Evolutionary conservation across 2,888 invertebrate genomes (phyloP), one percentile per base, ranked within the genome.

Genomic region (Spilarctia lutea): DNA sequence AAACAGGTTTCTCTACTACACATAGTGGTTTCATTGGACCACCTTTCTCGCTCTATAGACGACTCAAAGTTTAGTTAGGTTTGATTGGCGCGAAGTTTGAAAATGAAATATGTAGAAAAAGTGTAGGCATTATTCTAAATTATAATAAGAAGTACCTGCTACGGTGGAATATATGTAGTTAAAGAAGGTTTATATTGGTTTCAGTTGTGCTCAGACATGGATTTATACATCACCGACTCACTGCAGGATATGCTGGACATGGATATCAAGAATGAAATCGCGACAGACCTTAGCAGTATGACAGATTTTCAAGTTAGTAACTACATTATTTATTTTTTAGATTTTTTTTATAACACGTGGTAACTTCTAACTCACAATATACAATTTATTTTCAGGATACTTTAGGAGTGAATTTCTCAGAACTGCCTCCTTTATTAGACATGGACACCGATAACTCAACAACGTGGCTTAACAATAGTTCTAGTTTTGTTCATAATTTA

Each of bases 231-330:
- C 89, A 97, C 97, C 52, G 97, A 97, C 90, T 98, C 98, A 71
- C 97, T 98, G 88, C 98, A 98, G 92, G 98, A 99, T 89, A 98
- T 98, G 97, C 96, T 99, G 81, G 98, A 98, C 89, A 97, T 98
- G 92, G 99, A 98, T 90, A 98, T 99, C 79, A 98, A 98, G 90
- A 97, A 97, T 82, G 98, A 98, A 93, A 98, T 98, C 85, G 98
- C 98, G 79, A 97, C 97, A 73, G 97, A 98, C 75, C 97, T 98
- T 69, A 97, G 97, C 77, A 97, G 97, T 78, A 97, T 97, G 81
- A 97, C 97, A 87, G 97, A 97, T 87, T 96, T 97, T 88, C 95
- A 96, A 75, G 96, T 96, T 81, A 91, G 93, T 93, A n/a, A n/a
- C n/a, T n/a, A 16, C 20, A 45, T 63, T 39, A 16, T 1, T 30